Conservation (phyloP, 2,113 vertebrate genomes). For the Colinus virginianus region DNA sequence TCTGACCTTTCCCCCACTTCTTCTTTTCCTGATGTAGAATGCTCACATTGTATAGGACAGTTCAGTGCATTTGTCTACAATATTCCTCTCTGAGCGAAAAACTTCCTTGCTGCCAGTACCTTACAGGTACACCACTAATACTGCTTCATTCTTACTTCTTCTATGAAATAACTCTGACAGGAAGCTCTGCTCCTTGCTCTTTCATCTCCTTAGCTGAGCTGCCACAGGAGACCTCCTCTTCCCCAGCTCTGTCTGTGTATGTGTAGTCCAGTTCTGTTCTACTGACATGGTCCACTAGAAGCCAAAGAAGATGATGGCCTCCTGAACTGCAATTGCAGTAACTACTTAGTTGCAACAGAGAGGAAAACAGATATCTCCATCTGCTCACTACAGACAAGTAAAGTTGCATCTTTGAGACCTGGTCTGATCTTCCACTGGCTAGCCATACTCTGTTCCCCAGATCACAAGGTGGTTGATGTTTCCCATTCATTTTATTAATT, state of each 20-base stretch:
- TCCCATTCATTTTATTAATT: not conserved
- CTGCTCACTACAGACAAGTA: not conserved
- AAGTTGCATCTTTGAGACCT: not conserved
- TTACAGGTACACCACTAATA: not conserved
- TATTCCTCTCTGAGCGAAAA: not conserved
- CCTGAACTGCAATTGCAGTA: not conserved
- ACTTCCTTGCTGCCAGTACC: not conserved
- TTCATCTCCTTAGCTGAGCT: not conserved
- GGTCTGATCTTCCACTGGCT: not conserved
- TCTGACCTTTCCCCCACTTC: not conserved
- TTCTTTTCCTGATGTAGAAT: not conserved
- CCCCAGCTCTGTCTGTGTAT: not conserved
- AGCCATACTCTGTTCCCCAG: rapidly evolving
- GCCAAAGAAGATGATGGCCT: not conserved
- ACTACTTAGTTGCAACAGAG: not conserved
- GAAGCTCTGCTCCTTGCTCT: not conserved
- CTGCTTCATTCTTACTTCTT: not conserved
- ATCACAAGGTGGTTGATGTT: not conserved
- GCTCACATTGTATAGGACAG: not conserved
- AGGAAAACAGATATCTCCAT: not conserved
- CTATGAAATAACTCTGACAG: not conserved
- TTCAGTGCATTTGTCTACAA: not conserved
- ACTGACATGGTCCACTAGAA: not conserved
- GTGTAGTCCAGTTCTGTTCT: not conserved
- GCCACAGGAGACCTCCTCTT: not conserved